Evolutionary conservation across 30 jellyfish, hydroid and myxozoan genomes (phyloP).

Genomic region (Hydractinia symbiolongicarpus): DNA sequence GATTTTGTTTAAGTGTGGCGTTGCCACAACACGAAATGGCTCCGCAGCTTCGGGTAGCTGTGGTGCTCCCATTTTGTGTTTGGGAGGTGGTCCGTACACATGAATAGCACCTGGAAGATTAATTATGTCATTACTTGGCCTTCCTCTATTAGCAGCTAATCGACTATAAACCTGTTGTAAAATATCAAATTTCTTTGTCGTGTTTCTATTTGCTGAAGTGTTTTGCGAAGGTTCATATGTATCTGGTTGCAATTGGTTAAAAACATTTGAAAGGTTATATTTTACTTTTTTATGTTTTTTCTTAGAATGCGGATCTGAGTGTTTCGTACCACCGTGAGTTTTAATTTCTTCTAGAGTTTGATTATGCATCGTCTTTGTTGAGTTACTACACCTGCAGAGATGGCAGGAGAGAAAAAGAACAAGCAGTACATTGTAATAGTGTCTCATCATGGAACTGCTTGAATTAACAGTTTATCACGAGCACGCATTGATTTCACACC

Average conservation of each 20-base stretch:
- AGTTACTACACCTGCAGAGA: too few relatives aligned
- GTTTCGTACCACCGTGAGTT: too few relatives aligned
- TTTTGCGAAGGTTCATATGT: background rate
- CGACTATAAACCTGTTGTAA: slow-evolving; percentile 41
- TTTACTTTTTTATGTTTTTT: too few relatives aligned
- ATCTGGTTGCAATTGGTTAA: slow-evolving; percentile 80
- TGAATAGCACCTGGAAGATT: slow-evolving; percentile 93
- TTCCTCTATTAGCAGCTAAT: slow-evolving; percentile 37
- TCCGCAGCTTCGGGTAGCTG: slow-evolving; percentile 48
- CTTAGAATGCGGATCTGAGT: too few relatives aligned
- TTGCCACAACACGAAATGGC: slow-evolving; percentile 78
- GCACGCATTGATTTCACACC: too few relatives aligned
- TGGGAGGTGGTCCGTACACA: slow-evolving; percentile 97
- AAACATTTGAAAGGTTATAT: slow-evolving; percentile 58
- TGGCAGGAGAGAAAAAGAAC: too few relatives aligned
- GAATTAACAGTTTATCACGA: too few relatives aligned
- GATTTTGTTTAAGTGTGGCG: slow-evolving; percentile 61
- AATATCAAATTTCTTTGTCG: slow-evolving; percentile 65
- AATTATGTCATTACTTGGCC: slow-evolving; percentile 41
- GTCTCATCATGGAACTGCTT: too few relatives aligned
- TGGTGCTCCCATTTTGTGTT: slow-evolving; percentile 21
- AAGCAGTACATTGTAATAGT: too few relatives aligned
- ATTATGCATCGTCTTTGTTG: too few relatives aligned
- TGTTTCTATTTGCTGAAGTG: slow-evolving; percentile 16
- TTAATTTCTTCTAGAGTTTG: too few relatives aligned